A percentile compares a stretch with the other conserved stretches of the same genome.
Evolutionary conservation across 2,888 invertebrate species (phyloP).

Genomic region (Tipula lateralis): DNA sequence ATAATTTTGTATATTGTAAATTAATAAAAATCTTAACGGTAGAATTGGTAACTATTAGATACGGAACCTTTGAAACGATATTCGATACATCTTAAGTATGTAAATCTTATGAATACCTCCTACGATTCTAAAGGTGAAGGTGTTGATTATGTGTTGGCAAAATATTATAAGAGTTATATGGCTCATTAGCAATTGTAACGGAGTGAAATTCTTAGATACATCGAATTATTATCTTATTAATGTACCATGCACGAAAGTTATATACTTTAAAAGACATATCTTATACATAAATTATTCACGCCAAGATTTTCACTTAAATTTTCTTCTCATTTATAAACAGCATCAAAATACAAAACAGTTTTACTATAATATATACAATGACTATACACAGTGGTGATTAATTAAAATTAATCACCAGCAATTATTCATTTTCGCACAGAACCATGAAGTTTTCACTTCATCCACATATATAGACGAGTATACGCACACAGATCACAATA

Average conservation of each 20-base stretch:
- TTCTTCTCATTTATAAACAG: neutral
- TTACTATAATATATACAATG: too few species aligned
- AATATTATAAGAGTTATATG: neutral
- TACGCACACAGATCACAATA: neutral
- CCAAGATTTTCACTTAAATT: neutral
- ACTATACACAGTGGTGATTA: neutral
- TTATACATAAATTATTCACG: neutral
- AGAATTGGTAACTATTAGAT: neutral
- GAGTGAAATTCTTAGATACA: too few species aligned
- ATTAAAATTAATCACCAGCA: neutral
- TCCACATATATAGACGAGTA: neutral
- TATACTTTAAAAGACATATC: too few species aligned
- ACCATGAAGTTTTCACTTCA: neutral
- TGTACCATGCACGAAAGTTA: neutral
- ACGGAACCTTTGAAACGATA: neutral
- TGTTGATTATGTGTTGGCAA: neutral
- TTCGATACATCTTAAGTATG: neutral
- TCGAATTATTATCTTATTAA: neutral
- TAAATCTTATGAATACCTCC: neutral
- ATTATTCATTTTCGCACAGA: neutral
- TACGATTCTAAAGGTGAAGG: neutral
- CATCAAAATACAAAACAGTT: neutral
- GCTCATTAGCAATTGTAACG: too few species aligned
- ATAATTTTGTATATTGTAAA: neutral
- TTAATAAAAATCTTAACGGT: neutral